Evolutionary conservation across 92 coral and sea anemone genomes (phyloP), one percentile per base, ranked within the genome.

Genomic region (Epizoanthus rinbou): DNA sequence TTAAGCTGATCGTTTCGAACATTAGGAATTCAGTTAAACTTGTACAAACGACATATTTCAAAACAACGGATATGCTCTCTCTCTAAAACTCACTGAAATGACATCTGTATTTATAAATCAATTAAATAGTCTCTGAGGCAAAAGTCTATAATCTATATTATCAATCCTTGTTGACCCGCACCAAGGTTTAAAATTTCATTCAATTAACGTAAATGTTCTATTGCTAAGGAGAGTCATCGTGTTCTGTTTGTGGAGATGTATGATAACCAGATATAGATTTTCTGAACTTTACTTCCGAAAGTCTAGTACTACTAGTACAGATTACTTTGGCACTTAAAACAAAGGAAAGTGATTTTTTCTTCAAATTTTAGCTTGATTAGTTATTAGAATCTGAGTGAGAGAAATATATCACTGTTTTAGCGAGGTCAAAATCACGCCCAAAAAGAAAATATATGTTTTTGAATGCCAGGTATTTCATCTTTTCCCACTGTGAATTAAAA

Each of bases 61-160:
- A 67, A 67, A 67, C 47, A 67, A 67, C 73, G 73, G 73, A 67
- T 67, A 67, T 16, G 5, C 21, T 24, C 50, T 65, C 43, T 67
- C 15, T 67, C 15, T 13, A 33, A 41, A 50, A 10, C 54, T 10
- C n/a, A 11, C 54, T 50, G 54, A 50, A 50, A 50, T 9, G 11
- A 50, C 14, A 50, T 50, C 54, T 50, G 54, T 50, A 50, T 50
- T 47, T 47, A 47, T 47, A 47, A 47, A 47, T 47, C 54, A 47
- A 47, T 8, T 47, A 13, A 50, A 50, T 50, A 50, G 54, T 50
- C 14, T 50, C 54, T 50, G 54, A 50, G 54, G 54, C 54, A 50
- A 50, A 50, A 50, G 0, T 50, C 13, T 50, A 13, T 13, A 50
- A 0, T 50, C 13, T 50, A 13, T 13, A 50, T 50, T 9, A 50